phyloP scores from a whole-genome alignment of 2,113 vertebrate genomes.

The Gasterosteus aculeatus region DNA sequence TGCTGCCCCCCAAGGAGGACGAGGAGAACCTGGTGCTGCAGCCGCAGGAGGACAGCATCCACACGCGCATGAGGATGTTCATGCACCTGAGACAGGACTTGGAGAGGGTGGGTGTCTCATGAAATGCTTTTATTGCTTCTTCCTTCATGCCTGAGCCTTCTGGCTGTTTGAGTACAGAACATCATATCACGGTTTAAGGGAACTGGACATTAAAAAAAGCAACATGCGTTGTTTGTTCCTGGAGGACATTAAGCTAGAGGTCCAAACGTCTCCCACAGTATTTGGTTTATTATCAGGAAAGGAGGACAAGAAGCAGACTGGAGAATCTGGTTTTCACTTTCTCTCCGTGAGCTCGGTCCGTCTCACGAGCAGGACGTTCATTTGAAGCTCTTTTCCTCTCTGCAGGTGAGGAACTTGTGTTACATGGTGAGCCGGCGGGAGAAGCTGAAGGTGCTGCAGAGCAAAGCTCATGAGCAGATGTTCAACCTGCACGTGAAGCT shows the following conservation, averaged over 20 bases:
- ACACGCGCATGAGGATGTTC: constrained; percentile 98
- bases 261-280: no score
- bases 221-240: no score
- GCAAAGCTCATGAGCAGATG: constrained; percentile 95
- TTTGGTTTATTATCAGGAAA: no score
- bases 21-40: constrained; percentile 91
- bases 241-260: no score
- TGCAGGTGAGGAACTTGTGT: constrained; percentile 95
- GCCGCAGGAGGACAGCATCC: constrained; percentile 95
- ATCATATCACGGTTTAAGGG: no score
- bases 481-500: constrained; percentile 93
- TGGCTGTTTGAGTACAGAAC: no score
- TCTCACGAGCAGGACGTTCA: background rate
- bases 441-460: constrained; percentile 95
- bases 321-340: no score
- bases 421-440: constrained; percentile 99
- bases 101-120: constrained; percentile 88
- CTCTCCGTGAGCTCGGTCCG: no score
- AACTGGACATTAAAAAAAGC: no score
- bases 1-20: constrained; percentile 93
- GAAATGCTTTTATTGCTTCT: no score
- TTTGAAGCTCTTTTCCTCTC: background rate
- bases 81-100: constrained; percentile 98
- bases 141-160: no score
- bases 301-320: no score